Percentiles rank a stretch among this genome's conserved stretches.
Conservation (phyloP, 2,113 vertebrate species). For the Miniopterus natalensis region DNA sequence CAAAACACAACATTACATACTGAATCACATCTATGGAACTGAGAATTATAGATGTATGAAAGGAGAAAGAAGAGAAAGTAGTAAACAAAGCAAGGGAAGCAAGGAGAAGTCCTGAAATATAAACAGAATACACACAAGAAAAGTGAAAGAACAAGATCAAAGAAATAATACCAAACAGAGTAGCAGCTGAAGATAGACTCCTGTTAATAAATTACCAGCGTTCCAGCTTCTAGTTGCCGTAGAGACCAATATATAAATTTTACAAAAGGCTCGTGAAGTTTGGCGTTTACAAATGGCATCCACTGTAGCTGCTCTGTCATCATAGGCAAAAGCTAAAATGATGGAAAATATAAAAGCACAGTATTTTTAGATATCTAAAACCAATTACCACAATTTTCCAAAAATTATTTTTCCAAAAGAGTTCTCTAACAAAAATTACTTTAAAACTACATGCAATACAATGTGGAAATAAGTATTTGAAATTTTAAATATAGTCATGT, state of each 20-base stretch:
- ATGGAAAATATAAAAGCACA: background rate
- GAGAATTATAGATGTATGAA: background rate
- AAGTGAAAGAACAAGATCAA: background rate
- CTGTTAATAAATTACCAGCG: slow-evolving; percentile 87
- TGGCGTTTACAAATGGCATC: slow-evolving; percentile 87
- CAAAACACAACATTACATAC: background rate
- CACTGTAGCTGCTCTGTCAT: slow-evolving; percentile 92
- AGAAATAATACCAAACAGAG: background rate
- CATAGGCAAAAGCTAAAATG: slow-evolving; percentile 90
- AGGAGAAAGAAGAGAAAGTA: background rate
- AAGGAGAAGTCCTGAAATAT: background rate
- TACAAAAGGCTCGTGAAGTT: slow-evolving; percentile 89
- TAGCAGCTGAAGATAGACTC: background rate
- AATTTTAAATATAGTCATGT: background rate
- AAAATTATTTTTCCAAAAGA: background rate
- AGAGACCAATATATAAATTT: slow-evolving; percentile 92
- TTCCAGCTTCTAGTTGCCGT: slow-evolving; percentile 88
- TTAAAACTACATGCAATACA: background rate
- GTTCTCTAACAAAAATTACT: slow-evolving; percentile 40
- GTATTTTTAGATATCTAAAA: background rate
- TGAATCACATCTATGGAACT: background rate
- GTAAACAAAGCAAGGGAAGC: background rate
- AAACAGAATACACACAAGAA: background rate
- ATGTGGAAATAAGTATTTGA: background rate
- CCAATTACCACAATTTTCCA: background rate